Evolutionary conservation across 2,113 vertebrate genomes (phyloP), one percentile per base, ranked within the genome.

Genomic region (Tapirus terrestris): DNA sequence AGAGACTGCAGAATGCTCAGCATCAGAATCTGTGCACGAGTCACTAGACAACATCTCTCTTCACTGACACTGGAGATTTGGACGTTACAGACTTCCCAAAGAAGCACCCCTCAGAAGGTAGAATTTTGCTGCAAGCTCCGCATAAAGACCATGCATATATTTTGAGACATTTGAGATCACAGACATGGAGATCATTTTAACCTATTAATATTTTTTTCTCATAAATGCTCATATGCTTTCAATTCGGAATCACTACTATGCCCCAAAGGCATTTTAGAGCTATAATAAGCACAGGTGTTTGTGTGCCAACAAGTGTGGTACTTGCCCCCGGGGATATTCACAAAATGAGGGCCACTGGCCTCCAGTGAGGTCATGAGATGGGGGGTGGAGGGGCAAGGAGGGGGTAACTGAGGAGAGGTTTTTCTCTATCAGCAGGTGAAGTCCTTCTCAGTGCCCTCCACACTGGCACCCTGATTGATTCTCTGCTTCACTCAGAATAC

Each of bases 221-320:
- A n/a, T 81, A 80, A 80, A 86, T 61, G 33, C 7, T 61, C 86
- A 72, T 51, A 63, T 93, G 85, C 56, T 97, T 98, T 94, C 56
- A 68, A 93, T 73, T 43, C n/a, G 18, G 48, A 86, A 63, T 39
- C 61, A 96, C 45, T 70, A 65, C 77, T 51, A 10, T 14, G 56
- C 2, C 65, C 77, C 39, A 7, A n/a, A 73, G 72, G 72, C 39
- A 60, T 61, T 81, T 92, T 25, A 12, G 65, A 79, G 14, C n/a
- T 92, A 33, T 43, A 95, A 94, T 20, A 61, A 43, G 60, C 56
- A 77, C 94, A 95, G 77, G 81, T 96, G 95, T 53, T 91, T 51
- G 70, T 61, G 31, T 56, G 23, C n/a, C 60, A 56, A 36, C 61
- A 51, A 56, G n/a, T 70, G 43, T 43, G 60, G 60, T 31, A 77